Evolutionary conservation across 1,140 invertebrate species (phyloP), one percentile per base, ranked within the genome.

Genomic region (Pectinophora gossypiella): DNA sequence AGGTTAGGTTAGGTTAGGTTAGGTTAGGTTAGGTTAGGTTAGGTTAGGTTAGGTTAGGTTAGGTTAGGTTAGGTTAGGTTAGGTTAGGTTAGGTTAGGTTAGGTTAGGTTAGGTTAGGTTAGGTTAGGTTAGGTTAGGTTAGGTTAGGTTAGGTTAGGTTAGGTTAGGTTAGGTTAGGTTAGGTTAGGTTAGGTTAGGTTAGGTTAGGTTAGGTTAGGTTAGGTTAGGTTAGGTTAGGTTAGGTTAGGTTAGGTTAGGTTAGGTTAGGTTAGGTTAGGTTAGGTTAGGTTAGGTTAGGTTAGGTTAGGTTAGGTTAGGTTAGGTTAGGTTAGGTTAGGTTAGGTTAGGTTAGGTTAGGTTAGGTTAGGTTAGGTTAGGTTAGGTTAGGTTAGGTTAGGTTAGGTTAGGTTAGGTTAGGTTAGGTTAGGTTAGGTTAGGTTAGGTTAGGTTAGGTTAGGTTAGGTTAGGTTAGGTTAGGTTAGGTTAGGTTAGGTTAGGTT

Each of bases 321-420:
- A 44, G 42, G 42, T 44, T 23, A 23, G 22, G 22, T 23, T 23
- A 15, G 16, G 42, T 12, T 44, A 15, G 16, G 36, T 38, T 38
- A 38, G 36, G 36, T 38, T 38, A 38, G 42, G 42, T 44, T 44
- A 46, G 50, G 50, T 51, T 51, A 51, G 50, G 50, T 51, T 51
- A 51, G 50, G 51, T 53, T 53, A 53, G 51, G 51, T 53, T 53
- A 47, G 51, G 51, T 51, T 51, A 45, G 50, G 50, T 53, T 53
- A 53, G 51, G 51, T 40, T 20, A 47, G 32, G 35, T 43, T 32
- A 49, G 46, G 46, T 44, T 44, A 48, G 46, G 46, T 35, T 36
- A 45, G 47, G 53, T 19, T 20, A 44, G 46, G 53, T 35, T 36
- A 55, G 47, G 47, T 21, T 21, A 49, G 42, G 47, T 21, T 19